Conservation (phyloP, 2,113 vertebrate genomes). For the Sinocyclocheilus anophthalmus region DNA sequence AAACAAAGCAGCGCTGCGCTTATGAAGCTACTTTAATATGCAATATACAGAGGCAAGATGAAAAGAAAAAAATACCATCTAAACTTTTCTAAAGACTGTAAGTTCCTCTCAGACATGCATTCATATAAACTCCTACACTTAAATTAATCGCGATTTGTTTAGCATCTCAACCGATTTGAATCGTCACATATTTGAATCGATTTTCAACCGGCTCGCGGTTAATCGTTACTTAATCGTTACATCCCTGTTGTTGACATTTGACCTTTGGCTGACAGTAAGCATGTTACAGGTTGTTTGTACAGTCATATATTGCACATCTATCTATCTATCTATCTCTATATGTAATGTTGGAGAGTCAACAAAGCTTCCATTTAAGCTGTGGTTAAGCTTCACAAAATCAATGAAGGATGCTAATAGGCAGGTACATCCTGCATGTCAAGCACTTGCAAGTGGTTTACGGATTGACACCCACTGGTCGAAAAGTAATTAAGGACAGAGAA, state of each 20-base stretch:
- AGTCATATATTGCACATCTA: neutral
- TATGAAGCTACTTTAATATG: no score
- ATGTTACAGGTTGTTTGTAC: neutral
- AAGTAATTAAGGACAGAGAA: conserved; percentile 64
- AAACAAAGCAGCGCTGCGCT: no score
- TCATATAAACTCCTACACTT: no score
- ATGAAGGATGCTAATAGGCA: conserved; percentile 62
- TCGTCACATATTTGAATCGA: no score
- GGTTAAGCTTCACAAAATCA: conserved; percentile 59
- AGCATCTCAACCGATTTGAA: no score
- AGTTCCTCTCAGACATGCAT: no score
- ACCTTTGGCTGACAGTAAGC: neutral
- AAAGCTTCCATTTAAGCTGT: conserved; percentile 45
- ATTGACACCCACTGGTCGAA: conserved; percentile 65
- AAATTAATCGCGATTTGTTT: no score
- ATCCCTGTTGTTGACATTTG: neutral
- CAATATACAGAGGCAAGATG: no score
- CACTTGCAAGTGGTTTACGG: conserved; percentile 54
- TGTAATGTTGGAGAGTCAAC: conserved; percentile 19
- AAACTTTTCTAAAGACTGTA: no score
- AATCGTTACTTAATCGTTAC: no score
- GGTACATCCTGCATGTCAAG: conserved; percentile 58
- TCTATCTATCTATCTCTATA: neutral
- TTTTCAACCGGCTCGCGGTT: no score
- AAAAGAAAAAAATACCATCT: no score